Base-by-base conservation (phyloP, 1,140 invertebrate genomes). In the Drosophila mayri region DNA sequence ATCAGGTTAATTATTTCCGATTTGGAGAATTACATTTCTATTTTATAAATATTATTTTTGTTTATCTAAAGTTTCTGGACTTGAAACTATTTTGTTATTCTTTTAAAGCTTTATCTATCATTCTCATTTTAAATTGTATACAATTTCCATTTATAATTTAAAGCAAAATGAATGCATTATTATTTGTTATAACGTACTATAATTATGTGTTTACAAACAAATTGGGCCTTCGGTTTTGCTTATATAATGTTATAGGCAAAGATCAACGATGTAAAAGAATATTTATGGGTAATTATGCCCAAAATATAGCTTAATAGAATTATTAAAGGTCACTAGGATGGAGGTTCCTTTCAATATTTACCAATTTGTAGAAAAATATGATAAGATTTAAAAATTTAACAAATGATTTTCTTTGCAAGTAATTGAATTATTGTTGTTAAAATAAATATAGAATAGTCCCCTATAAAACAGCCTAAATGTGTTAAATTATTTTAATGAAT, bases 121-220 rank as follows among this genome's bases (percentile, higher is more conserved):
- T 14, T 14, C 2, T 14, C 5, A 10, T 5, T 14, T 20, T 5
- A 32, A 30, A 52, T 14, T 54, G 7, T 54, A 10, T 10, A 22
- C 8, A 18, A 10, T 22, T 16, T 20, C 0, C 12, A 14, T 22
- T 55, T n/a, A 9, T 12, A 55, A 11, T 22, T 20, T 6, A 2
- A 3, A n/a, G n/a, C 8, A 44, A 28, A 28, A 18, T 18, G 7
- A 5, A 0, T 25, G 11, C n/a, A n/a, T n/a, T n/a, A 9, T 6
- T n/a, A 16, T 18, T n/a, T 20, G 16, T 10, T 18, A 11, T 11
- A 14, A n/a, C 10, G n/a, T 10, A 35, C 7, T 52, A 32, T 16
- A 52, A 25, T 1, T n/a, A 18, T 12, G 22, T 52, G 59, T 55
- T 62, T 62, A 54, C 44, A 38, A 54, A 54, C 59, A 62, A 37